Base-by-base conservation (phyloP, 2,888 invertebrate species). In the Luffia ferchaultella region DNA sequence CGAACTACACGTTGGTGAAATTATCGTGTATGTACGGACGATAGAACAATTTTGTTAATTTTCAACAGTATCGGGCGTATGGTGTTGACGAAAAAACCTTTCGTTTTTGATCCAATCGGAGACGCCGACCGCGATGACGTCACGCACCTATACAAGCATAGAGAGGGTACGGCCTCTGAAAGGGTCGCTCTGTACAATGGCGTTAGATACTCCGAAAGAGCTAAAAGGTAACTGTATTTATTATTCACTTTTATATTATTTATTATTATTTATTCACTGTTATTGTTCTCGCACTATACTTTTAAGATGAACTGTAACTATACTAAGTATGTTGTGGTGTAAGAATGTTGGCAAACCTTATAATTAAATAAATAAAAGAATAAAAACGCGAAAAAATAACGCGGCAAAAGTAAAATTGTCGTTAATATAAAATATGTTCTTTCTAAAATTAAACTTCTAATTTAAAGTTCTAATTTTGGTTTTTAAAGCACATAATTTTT, bases 11-110 rank as follows among this genome's bases (percentile, higher is more conserved):
- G n/a, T n/a, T n/a, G n/a, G n/a, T n/a, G n/a, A n/a, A n/a, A n/a
- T n/a, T n/a, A n/a, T n/a, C n/a, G n/a, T n/a, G n/a, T n/a, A n/a
- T n/a, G n/a, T n/a, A n/a, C n/a, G n/a, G n/a, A n/a, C n/a, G n/a
- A n/a, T n/a, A n/a, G n/a, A n/a, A n/a, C n/a, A n/a, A n/a, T n/a
- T n/a, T n/a, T n/a, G n/a, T n/a, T n/a, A n/a, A n/a, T n/a, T n/a
- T n/a, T n/a, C n/a, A n/a, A n/a, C 70, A 93, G 93, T 60, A 88
- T 93, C 60, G 93, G 93, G 0, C 87, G 90, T 19, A 86, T 88
- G 79, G 85, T 93, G 49, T 75, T 92, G 7, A 93, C 93, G 0
- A 93, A 93, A 76, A 86, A 88, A 58, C 90, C 91, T 0, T 91
- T 86, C 65, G 78, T 90, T 15, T 90, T 88, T 61, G 92, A 92